Base-by-base conservation (phyloP, 2,797 vertebrate genomes). In the Peromyscus melanophrys region DNA sequence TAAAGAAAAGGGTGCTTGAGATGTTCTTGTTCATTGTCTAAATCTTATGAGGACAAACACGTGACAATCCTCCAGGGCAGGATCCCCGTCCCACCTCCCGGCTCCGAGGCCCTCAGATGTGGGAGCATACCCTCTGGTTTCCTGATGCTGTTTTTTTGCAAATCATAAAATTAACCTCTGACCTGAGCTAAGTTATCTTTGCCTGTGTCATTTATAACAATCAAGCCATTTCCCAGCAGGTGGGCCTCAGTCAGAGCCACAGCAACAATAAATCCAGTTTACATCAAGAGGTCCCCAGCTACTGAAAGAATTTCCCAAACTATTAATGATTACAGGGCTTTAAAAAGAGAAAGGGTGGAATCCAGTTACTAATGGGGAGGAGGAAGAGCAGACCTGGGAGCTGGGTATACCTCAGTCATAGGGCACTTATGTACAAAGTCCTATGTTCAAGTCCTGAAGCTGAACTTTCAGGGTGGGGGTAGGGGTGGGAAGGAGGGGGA, bases 121-220 rank as follows among this genome's bases (percentile, higher is more conserved):
- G n/a, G 86, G 23, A 76, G 43, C 37, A 19, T 2, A 13, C 4
- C 49, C 59, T n/a, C 12, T 19, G 13, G 25, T 34, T 43, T 94
- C 57, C 27, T 0, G 1, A 85, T 57, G 67, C 31, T 46, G 65
- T 75, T 93, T 49, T 43, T 49, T 95, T 63, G 69, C 21, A 52
- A 95, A 97, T 89, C 94, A 89, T 87, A 96, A 96, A 95, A 91
- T 85, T 92, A 81, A 65, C 90, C 92, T 95, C n/a, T 91, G 90
- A 89, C 92, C 82, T 84, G 80, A 81, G 75, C 94, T 97, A 92
- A 95, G 83, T 94, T 93, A 95, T 81, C 85, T 71, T 89, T 82
- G 90, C 65, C 75, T 78, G 8, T 91, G 92, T 97, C 90, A 88
- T 77, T 90, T 96, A 75, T 2, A 93, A 80, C 49, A 90, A 97